A percentile compares a stretch with the other conserved stretches of the same genome.
Evolutionary conservation across 2,888 invertebrate genomes (phyloP).

Genomic region (Thera obeliscata): DNA sequence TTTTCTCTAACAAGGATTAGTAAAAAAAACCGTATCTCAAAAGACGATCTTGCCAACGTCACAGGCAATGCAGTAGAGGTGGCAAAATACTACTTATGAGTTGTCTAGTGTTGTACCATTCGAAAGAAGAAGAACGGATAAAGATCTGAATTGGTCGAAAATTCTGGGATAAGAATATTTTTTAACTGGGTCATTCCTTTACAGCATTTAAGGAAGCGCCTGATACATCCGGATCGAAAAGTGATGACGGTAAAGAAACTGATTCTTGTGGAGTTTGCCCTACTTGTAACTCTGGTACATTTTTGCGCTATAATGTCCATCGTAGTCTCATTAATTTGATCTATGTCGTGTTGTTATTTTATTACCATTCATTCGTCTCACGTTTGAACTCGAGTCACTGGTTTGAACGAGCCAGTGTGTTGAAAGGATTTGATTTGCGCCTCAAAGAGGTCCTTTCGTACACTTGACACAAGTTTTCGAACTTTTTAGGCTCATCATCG

Average conservation of each 20-base stretch:
- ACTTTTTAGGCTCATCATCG: too few relatives aligned
- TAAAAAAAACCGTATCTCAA: too few relatives aligned
- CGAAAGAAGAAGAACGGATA: too few relatives aligned
- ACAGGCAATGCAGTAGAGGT: too few relatives aligned
- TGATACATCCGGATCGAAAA: conserved; percentile 5
- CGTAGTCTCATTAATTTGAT: conserved; percentile 22
- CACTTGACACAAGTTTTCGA: too few relatives aligned
- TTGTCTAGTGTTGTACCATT: too few relatives aligned
- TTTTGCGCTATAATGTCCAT: conserved; percentile 21
- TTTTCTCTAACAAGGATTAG: neutral
- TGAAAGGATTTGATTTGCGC: too few relatives aligned
- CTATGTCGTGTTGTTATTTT: conserved; percentile 1
- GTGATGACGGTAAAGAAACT: conserved; percentile 30
- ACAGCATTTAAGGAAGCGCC: conserved; percentile 21
- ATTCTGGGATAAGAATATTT: neutral
- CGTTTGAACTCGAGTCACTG: neutral
- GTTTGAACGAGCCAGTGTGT: too few relatives aligned
- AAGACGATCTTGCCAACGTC: too few relatives aligned
- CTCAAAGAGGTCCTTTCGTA: too few relatives aligned
- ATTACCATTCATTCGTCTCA: neutral
- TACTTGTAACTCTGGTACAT: conserved; percentile 47
- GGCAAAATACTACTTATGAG: too few relatives aligned
- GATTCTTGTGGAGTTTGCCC: conserved; percentile 48
- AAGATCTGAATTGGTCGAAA: too few relatives aligned
- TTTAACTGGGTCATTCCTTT: conserved; percentile 31